phyloP scores from a whole-genome alignment of 2,888 invertebrate genomes.

The Sericinus montela region DNA sequence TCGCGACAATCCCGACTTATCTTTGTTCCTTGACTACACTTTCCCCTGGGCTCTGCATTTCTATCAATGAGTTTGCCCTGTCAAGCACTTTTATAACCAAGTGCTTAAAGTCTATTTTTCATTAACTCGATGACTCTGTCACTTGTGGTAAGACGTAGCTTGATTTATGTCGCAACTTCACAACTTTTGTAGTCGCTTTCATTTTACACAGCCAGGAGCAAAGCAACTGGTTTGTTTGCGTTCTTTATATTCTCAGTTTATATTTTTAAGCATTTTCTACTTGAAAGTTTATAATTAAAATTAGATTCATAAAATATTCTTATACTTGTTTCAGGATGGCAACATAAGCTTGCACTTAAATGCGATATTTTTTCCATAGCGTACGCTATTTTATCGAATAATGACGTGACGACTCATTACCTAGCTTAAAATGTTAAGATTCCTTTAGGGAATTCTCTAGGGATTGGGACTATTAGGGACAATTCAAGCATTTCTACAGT shows the following conservation, averaged over 20 bases:
- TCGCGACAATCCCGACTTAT: conserved; percentile 71
- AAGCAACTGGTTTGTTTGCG: conserved; percentile 45
- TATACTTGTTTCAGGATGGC: too few relatives aligned
- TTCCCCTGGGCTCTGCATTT: conserved; percentile 56
- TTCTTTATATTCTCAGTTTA: conserved; percentile 36
- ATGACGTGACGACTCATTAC: too few relatives aligned
- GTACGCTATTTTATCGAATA: too few relatives aligned
- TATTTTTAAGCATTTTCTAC: conserved; percentile 25
- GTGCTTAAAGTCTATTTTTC: conserved; percentile 27
- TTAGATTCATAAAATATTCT: conserved; percentile 8
- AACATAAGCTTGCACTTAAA: too few relatives aligned
- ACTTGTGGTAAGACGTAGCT: conserved; percentile 34
- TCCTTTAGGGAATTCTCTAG: too few relatives aligned
- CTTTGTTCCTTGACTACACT: conserved; percentile 73
- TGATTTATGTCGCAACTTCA: conserved; percentile 65
- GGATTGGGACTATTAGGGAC: too few relatives aligned
- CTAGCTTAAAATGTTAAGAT: too few relatives aligned
- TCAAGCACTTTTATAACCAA: conserved; percentile 25
- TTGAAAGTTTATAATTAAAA: conserved; percentile 13
- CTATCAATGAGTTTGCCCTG: conserved; percentile 30
- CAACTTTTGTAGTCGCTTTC: conserved; percentile 67
- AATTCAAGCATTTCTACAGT: too few relatives aligned
- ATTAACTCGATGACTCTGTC: background rate
- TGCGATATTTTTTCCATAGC: too few relatives aligned
- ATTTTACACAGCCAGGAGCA: conserved; percentile 54